Conservation (phyloP, 2,888 invertebrate genomes). For the Drosophila seclusa region DNA sequence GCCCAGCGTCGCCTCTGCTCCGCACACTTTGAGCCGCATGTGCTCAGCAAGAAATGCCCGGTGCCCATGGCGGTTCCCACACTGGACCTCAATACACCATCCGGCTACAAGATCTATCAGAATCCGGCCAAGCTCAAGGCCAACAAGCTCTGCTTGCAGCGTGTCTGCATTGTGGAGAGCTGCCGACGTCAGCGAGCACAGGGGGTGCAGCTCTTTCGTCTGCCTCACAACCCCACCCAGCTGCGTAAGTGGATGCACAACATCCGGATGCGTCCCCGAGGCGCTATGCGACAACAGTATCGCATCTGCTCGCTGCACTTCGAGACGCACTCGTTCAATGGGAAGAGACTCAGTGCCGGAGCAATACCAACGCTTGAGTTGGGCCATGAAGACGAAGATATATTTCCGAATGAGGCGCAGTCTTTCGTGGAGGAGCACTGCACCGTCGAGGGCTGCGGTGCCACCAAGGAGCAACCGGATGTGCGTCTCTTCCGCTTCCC, state of each 20-base stretch:
- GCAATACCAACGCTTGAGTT: slow-evolving; percentile 80
- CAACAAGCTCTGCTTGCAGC: slow-evolving; percentile 73
- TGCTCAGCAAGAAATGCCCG: slow-evolving; percentile 81
- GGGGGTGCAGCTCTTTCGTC: slow-evolving; percentile 79
- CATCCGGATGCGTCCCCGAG: slow-evolving; percentile 71
- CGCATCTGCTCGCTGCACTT: slow-evolving; percentile 81
- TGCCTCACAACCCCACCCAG: slow-evolving; percentile 74
- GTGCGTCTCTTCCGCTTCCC: slow-evolving; percentile 80
- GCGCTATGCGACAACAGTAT: slow-evolving; percentile 69
- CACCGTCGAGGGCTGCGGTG: slow-evolving; percentile 69
- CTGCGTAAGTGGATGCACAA: slow-evolving; percentile 82
- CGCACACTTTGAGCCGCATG: slow-evolving; percentile 79
- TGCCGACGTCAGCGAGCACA: slow-evolving; percentile 76
- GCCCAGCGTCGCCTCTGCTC: slow-evolving; percentile 80
- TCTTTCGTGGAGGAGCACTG: slow-evolving; percentile 78
- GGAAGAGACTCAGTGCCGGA: slow-evolving; percentile 74
- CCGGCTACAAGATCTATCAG: slow-evolving; percentile 81
- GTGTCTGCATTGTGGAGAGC: slow-evolving; percentile 76
- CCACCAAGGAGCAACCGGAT: slow-evolving; percentile 73
- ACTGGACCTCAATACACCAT: slow-evolving; percentile 74
- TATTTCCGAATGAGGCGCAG: slow-evolving; percentile 80
- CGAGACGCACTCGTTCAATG: slow-evolving; percentile 82
- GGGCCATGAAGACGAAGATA: slow-evolving; percentile 74
- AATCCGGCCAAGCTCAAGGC: slow-evolving; percentile 79
- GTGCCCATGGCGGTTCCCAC: slow-evolving; percentile 80